phyloP scores from a whole-genome alignment of 2,888 invertebrate genomes.

The Kuschelorhynchus macadamiae region DNA sequence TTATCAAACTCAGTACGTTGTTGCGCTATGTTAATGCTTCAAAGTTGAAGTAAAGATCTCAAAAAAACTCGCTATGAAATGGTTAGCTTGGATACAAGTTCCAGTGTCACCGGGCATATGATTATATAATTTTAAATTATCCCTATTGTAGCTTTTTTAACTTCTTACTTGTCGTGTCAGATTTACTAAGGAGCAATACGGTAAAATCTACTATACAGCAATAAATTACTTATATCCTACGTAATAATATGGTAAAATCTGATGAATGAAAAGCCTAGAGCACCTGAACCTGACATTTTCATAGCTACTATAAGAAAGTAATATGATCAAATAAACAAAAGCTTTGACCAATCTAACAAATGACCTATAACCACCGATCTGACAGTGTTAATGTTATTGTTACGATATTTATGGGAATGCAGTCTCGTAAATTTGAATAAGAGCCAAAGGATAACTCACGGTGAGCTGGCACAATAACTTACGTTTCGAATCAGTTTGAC shows the following conservation, averaged over 20 bases:
- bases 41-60: too few relatives aligned
- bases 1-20: too few relatives aligned
- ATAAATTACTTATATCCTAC: too few relatives aligned
- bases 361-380: conserved; percentile 36
- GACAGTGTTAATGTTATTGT: conserved; percentile 46
- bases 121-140: too few relatives aligned
- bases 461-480: conserved; percentile 36
- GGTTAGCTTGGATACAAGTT: too few relatives aligned
- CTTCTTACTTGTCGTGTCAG: too few relatives aligned
- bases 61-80: too few relatives aligned
- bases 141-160: too few relatives aligned
- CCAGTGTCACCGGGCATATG: too few relatives aligned
- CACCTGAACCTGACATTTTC: background rate
- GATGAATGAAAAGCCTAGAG: background rate
- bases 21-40: too few relatives aligned
- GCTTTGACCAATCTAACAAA: conserved; percentile 35
- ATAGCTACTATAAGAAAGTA: conserved; percentile 1
- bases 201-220: too few relatives aligned
- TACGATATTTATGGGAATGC: conserved; percentile 42
- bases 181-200: too few relatives aligned
- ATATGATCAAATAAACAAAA: conserved; percentile 31
- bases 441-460: conserved; percentile 37
- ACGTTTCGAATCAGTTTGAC: conserved; percentile 32
- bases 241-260: background rate
- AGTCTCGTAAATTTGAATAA: conserved; percentile 32